phyloP scores from a whole-genome alignment of 1,140 invertebrate genomes.

The Marisa cornuarietis region DNA sequence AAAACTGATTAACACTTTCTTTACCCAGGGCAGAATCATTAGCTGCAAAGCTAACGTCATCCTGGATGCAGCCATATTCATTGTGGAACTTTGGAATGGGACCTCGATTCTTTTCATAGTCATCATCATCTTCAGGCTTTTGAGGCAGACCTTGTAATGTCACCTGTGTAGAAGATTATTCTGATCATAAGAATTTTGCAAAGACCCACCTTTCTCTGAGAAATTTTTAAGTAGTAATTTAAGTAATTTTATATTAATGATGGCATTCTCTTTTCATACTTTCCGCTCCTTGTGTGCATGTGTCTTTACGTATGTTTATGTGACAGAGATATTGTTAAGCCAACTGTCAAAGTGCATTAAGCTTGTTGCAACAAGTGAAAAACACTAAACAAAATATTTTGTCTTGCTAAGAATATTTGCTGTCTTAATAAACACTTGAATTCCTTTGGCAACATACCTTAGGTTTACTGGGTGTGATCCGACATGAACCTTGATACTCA shows the following conservation, averaged over 20 bases:
- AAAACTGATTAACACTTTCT: conserved; percentile 22
- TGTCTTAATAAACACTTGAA: too few relatives aligned
- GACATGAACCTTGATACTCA: conserved; percentile 67
- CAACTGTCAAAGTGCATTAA: too few relatives aligned
- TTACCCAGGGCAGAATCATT: conserved; percentile 59
- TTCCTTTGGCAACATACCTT: conserved; percentile 48
- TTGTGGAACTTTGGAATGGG: conserved; percentile 67
- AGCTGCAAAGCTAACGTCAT: conserved; percentile 63
- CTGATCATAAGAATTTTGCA: background rate
- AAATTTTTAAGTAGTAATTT: too few relatives aligned
- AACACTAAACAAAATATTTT: too few relatives aligned
- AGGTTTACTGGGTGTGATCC: conserved; percentile 63
- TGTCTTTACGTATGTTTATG: too few relatives aligned
- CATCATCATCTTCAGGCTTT: conserved; percentile 66
- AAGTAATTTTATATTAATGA: too few relatives aligned
- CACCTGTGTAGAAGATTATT: conserved; percentile 47
- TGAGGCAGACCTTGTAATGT: conserved; percentile 66
- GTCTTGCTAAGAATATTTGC: too few relatives aligned
- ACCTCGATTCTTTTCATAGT: conserved; percentile 66
- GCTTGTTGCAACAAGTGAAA: too few relatives aligned
- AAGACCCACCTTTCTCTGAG: background rate
- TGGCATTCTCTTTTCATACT: too few relatives aligned
- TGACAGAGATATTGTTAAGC: too few relatives aligned
- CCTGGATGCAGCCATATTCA: conserved; percentile 68
- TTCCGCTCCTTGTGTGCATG: too few relatives aligned